A percentile compares a stretch with the other conserved stretches of the same genome.
These are phyloP conservation scores for Chironomus tentans DNA, from an alignment of 2,888 invertebrate species.

Conservation along the genomic window DNA sequence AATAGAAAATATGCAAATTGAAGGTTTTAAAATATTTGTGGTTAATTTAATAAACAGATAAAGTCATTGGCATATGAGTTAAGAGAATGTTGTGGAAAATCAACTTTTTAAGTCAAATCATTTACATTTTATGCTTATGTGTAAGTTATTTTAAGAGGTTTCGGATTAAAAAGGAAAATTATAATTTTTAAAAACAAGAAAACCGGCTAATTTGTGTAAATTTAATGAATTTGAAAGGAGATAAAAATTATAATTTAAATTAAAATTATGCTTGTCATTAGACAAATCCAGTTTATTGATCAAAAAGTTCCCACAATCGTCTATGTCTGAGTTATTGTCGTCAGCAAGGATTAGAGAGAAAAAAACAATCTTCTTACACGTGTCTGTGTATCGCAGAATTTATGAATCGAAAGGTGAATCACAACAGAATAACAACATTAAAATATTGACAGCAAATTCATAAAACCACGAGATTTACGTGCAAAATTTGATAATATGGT, in stretches of 20 bases:
- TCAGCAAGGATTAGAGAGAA: too few relatives aligned
- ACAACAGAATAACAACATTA: too few relatives aligned
- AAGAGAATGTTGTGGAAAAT: neutral
- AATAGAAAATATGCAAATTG: neutral
- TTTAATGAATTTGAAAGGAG: neutral
- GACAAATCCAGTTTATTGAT: too few relatives aligned
- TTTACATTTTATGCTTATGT: neutral
- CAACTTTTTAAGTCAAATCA: too few relatives aligned
- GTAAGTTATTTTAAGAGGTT: neutral
- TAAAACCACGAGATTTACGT: too few relatives aligned
- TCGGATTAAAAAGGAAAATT: neutral
- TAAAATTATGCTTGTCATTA: neutral
- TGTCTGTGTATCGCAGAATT: too few relatives aligned
- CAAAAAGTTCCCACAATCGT: too few relatives aligned
- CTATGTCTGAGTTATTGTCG: too few relatives aligned
- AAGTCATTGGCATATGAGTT: neutral
- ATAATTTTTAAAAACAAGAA: conserved; percentile 3
- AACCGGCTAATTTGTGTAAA: neutral
- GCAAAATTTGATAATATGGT: too few relatives aligned
- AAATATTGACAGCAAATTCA: too few relatives aligned
- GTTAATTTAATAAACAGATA: neutral
- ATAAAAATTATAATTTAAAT: neutral
- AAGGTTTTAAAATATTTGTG: neutral
- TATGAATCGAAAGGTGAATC: too few relatives aligned
- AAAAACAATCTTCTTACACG: too few relatives aligned